These are phyloP conservation scores for Xiphophorus birchmanni DNA, from an alignment of 2,797 vertebrate species.

Conservation along the genomic window DNA sequence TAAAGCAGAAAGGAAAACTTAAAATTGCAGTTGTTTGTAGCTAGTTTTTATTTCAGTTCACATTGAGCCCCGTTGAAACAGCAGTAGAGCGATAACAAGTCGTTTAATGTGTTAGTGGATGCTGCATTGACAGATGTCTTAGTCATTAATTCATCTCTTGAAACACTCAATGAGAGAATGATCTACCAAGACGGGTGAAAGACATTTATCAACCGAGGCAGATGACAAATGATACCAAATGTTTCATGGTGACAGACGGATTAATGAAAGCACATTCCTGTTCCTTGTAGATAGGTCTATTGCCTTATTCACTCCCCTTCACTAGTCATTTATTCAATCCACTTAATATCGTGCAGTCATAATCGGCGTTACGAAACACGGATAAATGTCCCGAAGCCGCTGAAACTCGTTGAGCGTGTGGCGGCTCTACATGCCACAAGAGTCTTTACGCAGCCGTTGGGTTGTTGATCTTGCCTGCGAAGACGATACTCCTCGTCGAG, in stretches of 20 bases:
- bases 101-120: constrained; percentile 7
- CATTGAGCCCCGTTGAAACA: constrained; percentile 25
- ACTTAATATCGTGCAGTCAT: constrained; percentile 23
- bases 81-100: background rate
- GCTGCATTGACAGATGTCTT: constrained; percentile 1
- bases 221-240: constrained; percentile 21
- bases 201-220: background rate
- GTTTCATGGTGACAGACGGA: constrained; percentile 16
- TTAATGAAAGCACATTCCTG: constrained; percentile 36
- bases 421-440: background rate
- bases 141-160: constrained; percentile 9
- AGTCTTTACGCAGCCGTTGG: constrained; percentile 64
- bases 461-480: constrained; percentile 83
- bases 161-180: constrained; percentile 17
- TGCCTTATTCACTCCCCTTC: constrained; percentile 11
- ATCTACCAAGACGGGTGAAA: background rate
- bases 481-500: constrained; percentile 81
- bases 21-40: constrained; percentile 1
- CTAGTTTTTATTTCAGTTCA: constrained; percentile 57
- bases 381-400: constrained; percentile 13
- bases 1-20: background rate
- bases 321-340: constrained; percentile 19
- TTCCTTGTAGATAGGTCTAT: constrained; percentile 20
- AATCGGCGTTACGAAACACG: constrained; percentile 3
- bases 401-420: background rate